Percentiles rank a stretch among this genome's conserved stretches.
These are phyloP conservation scores for Mythimna loreyi DNA, from an alignment of 2,888 invertebrate species.

Conservation along the genomic window DNA sequence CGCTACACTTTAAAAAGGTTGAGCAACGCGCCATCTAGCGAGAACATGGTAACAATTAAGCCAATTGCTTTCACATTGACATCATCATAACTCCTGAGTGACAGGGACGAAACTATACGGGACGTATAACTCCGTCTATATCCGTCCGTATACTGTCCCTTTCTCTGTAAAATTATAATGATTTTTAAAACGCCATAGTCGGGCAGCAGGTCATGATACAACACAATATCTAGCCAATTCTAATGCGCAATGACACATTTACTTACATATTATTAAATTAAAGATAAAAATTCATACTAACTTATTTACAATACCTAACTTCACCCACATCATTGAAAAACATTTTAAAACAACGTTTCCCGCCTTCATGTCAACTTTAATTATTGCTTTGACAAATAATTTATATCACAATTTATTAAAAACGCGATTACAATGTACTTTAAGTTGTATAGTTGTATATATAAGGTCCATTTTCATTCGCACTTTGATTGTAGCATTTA, in stretches of 20 bases:
- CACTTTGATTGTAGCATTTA: constrained; percentile 22
- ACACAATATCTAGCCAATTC: constrained; percentile 81
- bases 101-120: too few relatives aligned
- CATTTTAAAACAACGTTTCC: constrained; percentile 69
- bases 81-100: too few relatives aligned
- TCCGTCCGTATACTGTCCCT: too few relatives aligned
- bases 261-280: constrained; percentile 71
- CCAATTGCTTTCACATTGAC: too few relatives aligned
- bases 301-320: constrained; percentile 81
- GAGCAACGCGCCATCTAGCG: too few relatives aligned
- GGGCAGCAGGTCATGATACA: constrained; percentile 65
- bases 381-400: constrained; percentile 73
- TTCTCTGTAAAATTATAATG: too few relatives aligned
- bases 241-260: constrained; percentile 68
- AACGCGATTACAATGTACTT: constrained; percentile 64
- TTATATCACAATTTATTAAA: constrained; percentile 71
- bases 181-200: neutral
- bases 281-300: constrained; percentile 80
- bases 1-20: too few relatives aligned
- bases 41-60: too few relatives aligned
- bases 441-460: constrained; percentile 36
- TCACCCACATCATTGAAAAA: constrained; percentile 73
- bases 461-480: constrained; percentile 47
- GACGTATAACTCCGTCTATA: too few relatives aligned
- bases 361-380: constrained; percentile 71